These are phyloP conservation scores for Kradibia gibbosae DNA, from an alignment of 1,140 invertebrate genomes.

Conservation along the genomic window DNA sequence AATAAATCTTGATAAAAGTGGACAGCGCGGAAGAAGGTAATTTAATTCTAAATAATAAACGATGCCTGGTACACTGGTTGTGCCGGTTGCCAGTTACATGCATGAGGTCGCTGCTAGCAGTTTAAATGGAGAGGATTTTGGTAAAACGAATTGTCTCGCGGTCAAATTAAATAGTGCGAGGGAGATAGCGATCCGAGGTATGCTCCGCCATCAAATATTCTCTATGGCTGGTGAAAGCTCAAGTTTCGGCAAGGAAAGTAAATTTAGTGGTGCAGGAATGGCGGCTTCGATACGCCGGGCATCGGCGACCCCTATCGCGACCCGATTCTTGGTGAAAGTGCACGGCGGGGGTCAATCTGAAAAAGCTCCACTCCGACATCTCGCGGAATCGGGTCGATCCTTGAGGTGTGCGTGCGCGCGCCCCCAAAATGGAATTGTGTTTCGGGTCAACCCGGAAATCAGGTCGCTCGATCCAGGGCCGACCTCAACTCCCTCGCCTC, in stretches of 20 bases:
- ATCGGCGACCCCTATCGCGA: neutral
- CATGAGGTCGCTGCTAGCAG: too few relatives aligned
- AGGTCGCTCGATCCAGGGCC: constrained; percentile 71
- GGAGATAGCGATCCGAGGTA: too few relatives aligned
- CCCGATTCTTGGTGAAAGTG: neutral
- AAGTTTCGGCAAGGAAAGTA: constrained; percentile 1
- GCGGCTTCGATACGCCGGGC: neutral
- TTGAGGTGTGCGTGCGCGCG: constrained; percentile 47
- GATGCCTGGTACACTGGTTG: too few relatives aligned
- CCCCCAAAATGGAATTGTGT: constrained; percentile 54
- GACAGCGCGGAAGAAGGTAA: too few relatives aligned
- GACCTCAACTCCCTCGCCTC: constrained; percentile 48
- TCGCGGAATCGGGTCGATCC: constrained; percentile 54
- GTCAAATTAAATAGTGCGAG: too few relatives aligned
- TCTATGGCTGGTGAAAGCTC: neutral
- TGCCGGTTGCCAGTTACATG: too few relatives aligned
- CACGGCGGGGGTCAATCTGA: neutral
- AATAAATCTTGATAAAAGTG: too few relatives aligned
- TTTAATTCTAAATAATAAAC: too few relatives aligned
- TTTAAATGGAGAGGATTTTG: too few relatives aligned
- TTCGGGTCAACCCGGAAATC: constrained; percentile 62
- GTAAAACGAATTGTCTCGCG: too few relatives aligned
- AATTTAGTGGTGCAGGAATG: too few relatives aligned
- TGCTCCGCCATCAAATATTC: neutral
- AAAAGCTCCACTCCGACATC: neutral